phyloP scores from a whole-genome alignment of 2,113 vertebrate genomes.

The Marmota flaviventris region DNA sequence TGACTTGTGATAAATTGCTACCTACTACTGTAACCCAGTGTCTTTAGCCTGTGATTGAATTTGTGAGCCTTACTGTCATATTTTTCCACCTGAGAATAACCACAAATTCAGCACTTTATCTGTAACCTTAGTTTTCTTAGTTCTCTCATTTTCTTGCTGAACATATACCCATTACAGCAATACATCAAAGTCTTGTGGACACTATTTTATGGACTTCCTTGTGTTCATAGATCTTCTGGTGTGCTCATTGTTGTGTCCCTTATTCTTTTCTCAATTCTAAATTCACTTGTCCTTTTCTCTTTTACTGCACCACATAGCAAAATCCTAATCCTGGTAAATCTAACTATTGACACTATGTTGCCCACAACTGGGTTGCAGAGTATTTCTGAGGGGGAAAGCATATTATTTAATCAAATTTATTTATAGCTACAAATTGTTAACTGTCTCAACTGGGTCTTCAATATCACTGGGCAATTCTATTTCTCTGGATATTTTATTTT shows the following conservation, averaged over 20 bases:
- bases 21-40: background rate
- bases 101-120: background rate
- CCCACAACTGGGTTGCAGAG: background rate
- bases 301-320: background rate
- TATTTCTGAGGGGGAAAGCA: background rate
- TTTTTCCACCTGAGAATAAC: background rate
- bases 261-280: background rate
- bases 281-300: background rate
- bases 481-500: slow-evolving; percentile 36
- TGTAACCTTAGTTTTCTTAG: background rate
- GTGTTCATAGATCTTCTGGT: background rate
- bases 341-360: background rate
- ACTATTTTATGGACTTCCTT: background rate
- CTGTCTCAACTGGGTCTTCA: background rate
- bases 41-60: background rate
- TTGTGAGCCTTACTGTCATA: background rate
- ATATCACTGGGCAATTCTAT: background rate
- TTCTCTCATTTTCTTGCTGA: background rate
- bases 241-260: background rate
- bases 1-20: background rate
- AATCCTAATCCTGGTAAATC: background rate
- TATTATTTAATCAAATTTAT: background rate
- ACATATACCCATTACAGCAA: background rate
- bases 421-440: background rate
- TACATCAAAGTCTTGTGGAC: background rate